Base-by-base conservation (phyloP, 2,888 invertebrate genomes). In the Linhomoeus sp. region DNA sequence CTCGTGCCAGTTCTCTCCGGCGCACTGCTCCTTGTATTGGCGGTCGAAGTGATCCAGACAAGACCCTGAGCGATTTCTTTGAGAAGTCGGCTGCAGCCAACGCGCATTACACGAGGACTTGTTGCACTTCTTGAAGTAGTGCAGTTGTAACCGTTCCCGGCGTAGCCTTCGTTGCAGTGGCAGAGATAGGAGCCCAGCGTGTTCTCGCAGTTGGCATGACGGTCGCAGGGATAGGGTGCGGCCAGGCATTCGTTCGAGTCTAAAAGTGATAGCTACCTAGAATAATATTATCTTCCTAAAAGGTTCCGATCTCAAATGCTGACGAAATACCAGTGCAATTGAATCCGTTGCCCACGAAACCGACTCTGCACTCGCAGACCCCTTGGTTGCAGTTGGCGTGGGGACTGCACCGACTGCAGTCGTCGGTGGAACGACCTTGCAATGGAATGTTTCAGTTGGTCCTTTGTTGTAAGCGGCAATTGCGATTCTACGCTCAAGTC, bases 101-200 rank as follows among this genome's bases (percentile, higher is more conserved):
- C 35, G 20, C n/a, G 25, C 15, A 37, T 49, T 25, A n/a, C 2
- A 49, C 24, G 22, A n/a, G 17, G 52, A 49, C 23, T 50, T 49
- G 2, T 58, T 58, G 49, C 61, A 61, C 29, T 53, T 55, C 45
- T n/a, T n/a, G n/a, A n/a, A n/a, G n/a, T n/a, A 19, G 57, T 54
- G 43, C 59, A 60, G 38, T 58, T 56, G 48, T 56, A 57, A n/a
- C 60, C 60, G 50, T 60, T 58, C 19, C 60, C 60, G 41, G 48
- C 45, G 48, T 54, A 57, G 12, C 60, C 60, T 25, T 56, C 47
- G 33, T 56, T 55, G 44, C 60, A 60, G 45, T 60, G 57, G 44
- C 60, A 60, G 12, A 58, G n/a, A 54, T 52, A 62, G 25, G 54
- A 50, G 19, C 56, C 56, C 26, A 56, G 53, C 15, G 55, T 52